Percentiles rank a stretch among this genome's conserved stretches.
phyloP scores from a whole-genome alignment of 2,888 invertebrate genomes.

The Diachrysia chrysitis region DNA sequence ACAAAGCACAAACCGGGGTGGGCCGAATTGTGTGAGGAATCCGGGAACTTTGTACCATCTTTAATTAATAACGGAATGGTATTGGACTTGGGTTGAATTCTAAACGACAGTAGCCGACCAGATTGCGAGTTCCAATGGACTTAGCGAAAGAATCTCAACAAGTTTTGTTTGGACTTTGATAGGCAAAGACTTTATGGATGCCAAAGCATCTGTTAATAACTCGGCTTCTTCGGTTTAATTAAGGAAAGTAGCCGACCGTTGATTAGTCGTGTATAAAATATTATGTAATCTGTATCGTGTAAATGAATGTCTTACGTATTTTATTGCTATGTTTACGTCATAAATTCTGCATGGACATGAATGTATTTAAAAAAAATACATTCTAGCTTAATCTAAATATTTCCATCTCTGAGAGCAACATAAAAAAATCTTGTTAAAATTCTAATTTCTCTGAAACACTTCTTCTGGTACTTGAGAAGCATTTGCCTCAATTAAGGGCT shows the following conservation, averaged over 20 bases:
- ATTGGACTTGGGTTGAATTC: constrained; percentile 68
- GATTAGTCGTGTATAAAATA: constrained; percentile 27
- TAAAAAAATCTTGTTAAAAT: constrained; percentile 51
- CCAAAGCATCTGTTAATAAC: constrained; percentile 22
- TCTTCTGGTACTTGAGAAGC: constrained; percentile 40
- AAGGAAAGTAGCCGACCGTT: constrained; percentile 17
- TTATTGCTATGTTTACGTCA: constrained; percentile 16
- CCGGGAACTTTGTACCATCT: constrained; percentile 78
- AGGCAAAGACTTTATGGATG: constrained; percentile 25
- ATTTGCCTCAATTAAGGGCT: constrained; percentile 45
- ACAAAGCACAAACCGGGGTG: constrained; percentile 70
- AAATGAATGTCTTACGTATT: constrained; percentile 33
- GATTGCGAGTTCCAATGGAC: constrained; percentile 53
- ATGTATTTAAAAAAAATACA: constrained; percentile 38
- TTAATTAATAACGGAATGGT: constrained; percentile 79
- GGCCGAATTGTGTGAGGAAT: constrained; percentile 77
- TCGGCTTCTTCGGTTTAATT: constrained; percentile 33
- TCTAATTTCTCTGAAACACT: constrained; percentile 53
- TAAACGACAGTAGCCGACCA: constrained; percentile 65
- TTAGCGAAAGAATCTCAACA: constrained; percentile 52
- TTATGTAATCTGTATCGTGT: constrained; percentile 9
- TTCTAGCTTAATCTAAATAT: constrained; percentile 43
- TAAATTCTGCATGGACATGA: constrained; percentile 26
- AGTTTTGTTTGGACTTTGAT: constrained; percentile 49
- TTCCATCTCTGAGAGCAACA: constrained; percentile 17